A percentile compares a stretch with the other conserved stretches of the same genome.
Conservation (phyloP, 2,113 vertebrate species). For the Terrapene triunguis region DNA sequence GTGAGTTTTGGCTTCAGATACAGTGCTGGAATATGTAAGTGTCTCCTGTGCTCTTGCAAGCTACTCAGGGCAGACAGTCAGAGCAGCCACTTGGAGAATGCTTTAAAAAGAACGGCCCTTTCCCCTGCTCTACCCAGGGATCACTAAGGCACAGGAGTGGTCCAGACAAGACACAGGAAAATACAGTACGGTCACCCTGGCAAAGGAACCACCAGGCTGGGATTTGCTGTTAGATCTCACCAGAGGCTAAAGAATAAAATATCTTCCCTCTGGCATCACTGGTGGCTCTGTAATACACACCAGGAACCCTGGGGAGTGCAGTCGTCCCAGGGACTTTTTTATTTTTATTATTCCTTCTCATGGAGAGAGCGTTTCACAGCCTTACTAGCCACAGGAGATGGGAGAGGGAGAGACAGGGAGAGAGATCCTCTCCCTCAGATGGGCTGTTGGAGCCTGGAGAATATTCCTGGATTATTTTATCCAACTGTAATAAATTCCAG, state of each 20-base stretch:
- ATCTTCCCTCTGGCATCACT: fast-evolving
- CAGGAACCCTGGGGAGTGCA: not conserved
- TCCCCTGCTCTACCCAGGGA: too few species aligned
- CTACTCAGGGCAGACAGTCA: not conserved
- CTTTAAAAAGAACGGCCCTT: not conserved
- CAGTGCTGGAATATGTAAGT: not conserved
- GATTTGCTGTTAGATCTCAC: not conserved
- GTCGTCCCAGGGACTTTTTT: not conserved
- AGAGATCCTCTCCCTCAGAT: not conserved
- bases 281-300: fast-evolving
- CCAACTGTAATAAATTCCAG: not conserved
- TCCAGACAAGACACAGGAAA: too few species aligned
- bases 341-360: not conserved
- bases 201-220: not conserved
- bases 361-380: not conserved
- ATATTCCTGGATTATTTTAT: not conserved
- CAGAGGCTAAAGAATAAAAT: too few species aligned
- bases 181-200: not conserved
- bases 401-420: not conserved
- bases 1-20: not conserved
- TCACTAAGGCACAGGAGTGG: not conserved
- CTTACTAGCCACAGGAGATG: not conserved
- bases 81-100: not conserved
- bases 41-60: not conserved
- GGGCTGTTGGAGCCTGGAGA: not conserved